Evolutionary conservation across 2,113 vertebrate genomes (phyloP).

Genomic region (Puntigrus tetrazona): DNA sequence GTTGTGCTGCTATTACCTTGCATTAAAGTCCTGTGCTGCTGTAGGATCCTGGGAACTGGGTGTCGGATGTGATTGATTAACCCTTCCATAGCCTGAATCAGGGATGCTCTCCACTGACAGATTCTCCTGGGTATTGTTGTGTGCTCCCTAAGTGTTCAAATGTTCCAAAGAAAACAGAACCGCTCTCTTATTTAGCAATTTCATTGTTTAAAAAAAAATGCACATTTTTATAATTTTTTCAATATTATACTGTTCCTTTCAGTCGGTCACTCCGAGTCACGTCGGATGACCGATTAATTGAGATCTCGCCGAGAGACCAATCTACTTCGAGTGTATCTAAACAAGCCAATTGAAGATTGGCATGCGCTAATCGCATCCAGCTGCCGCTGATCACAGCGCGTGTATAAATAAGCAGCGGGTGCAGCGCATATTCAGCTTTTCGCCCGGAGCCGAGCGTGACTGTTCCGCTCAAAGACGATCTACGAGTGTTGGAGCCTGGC

Average conservation of each 20-base stretch:
- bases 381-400: no score
- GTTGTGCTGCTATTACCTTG: background rate
- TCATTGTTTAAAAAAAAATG: background rate
- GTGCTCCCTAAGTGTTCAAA: slow-evolving; percentile 46
- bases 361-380: no score
- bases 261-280: no score
- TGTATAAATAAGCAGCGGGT: no score
- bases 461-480: no score
- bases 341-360: no score
- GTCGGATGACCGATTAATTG: no score
- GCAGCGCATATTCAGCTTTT: no score
- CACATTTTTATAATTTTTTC: background rate
- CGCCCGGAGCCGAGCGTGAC: no score
- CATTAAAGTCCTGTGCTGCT: background rate
- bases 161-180: background rate
- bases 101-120: background rate
- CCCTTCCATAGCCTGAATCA: slow-evolving; percentile 50
- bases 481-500: no score
- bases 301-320: no score
- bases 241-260: background rate
- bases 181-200: background rate
- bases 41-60: background rate
- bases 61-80: slow-evolving; percentile 48
- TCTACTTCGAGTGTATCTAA: no score
- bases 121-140: slow-evolving; percentile 31